Percentiles rank a stretch among this genome's conserved stretches.
These are phyloP conservation scores for Anthophora plumipes DNA, from an alignment of 2,888 invertebrate genomes.

Conservation along the genomic window DNA sequence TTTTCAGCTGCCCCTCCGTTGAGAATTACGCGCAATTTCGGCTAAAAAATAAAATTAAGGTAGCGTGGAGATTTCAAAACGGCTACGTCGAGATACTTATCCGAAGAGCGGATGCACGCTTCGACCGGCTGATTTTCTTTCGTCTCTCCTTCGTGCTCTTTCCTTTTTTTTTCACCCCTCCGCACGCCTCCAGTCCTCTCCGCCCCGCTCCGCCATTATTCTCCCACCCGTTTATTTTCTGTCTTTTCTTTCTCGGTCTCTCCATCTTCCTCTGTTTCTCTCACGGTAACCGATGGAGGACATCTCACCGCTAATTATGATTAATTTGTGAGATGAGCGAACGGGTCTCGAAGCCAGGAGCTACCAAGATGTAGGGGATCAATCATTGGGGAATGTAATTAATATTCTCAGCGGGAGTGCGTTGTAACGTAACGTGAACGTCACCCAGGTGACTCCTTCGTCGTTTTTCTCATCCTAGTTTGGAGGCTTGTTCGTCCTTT, in stretches of 20 bases:
- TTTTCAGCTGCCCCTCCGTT: constrained; percentile 63
- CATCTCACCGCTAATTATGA: constrained; percentile 81
- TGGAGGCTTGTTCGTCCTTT: not conserved
- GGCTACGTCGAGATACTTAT: constrained; percentile 34
- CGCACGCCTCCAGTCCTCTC: not conserved
- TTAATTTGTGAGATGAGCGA: constrained; percentile 77
- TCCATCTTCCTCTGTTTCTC: not conserved
- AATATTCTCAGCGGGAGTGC: constrained; percentile 80
- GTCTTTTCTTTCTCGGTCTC: not conserved
- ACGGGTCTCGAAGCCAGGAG: constrained; percentile 70
- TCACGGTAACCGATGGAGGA: constrained; percentile 71
- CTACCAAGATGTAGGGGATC: constrained; percentile 62
- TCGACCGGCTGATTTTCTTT: constrained; percentile 71
- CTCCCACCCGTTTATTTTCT: not conserved
- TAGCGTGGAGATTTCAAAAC: constrained; percentile 53
- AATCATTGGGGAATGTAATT: constrained; percentile 74
- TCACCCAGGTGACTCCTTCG: constrained; percentile 75
- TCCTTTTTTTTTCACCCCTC: constrained; percentile 1
- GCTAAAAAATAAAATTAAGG: constrained; percentile 71
- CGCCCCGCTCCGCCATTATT: no score
- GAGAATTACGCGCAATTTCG: constrained; percentile 76
- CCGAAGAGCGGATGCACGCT: constrained; percentile 71
- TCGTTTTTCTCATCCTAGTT: constrained; percentile 51
- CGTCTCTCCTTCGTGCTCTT: constrained; percentile 44
- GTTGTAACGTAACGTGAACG: constrained; percentile 71